Percentiles rank a stretch among this genome's conserved stretches.
phyloP scores from a whole-genome alignment of 2,113 vertebrate species.

The Callopanchax toddi region DNA sequence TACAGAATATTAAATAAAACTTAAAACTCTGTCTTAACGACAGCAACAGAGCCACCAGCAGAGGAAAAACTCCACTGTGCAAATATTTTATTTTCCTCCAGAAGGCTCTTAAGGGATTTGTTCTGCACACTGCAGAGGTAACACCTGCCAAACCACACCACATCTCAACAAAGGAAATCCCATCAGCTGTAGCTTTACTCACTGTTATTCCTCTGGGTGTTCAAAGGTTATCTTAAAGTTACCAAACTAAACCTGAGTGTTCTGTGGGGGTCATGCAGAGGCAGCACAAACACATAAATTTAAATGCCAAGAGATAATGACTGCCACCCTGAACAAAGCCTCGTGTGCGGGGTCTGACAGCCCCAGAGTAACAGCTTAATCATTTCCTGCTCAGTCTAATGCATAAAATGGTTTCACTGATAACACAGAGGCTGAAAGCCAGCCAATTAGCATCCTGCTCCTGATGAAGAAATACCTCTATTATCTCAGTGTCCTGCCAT shows the following conservation, averaged over 20 bases:
- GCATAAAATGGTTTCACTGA: slow-evolving; percentile 52
- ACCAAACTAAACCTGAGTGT: background rate
- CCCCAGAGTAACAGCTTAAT: slow-evolving; percentile 59
- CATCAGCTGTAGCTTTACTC: slow-evolving; percentile 11
- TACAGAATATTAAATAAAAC: slow-evolving; percentile 54
- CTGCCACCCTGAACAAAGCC: slow-evolving; percentile 38
- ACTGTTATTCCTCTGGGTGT: background rate
- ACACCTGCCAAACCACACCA: slow-evolving; percentile 30
- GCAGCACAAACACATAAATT: slow-evolving; percentile 17
- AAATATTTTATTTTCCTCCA: slow-evolving; percentile 54
- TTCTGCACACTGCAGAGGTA: slow-evolving; percentile 47
- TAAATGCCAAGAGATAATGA: slow-evolving; percentile 11
- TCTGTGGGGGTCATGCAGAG: background rate
- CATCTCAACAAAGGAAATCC: slow-evolving; percentile 5
- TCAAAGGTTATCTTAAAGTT: slow-evolving; percentile 22
- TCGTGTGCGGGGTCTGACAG: slow-evolving; percentile 16
- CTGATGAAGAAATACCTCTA: too few relatives aligned
- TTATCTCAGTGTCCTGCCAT: background rate
- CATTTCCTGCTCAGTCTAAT: slow-evolving; percentile 48
- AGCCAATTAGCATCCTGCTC: slow-evolving; percentile 50
- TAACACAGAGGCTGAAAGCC: slow-evolving; percentile 33
- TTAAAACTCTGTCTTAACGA: slow-evolving; percentile 53
- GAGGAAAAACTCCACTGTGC: slow-evolving; percentile 47
- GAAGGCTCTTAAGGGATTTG: slow-evolving; percentile 45
- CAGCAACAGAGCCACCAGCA: slow-evolving; percentile 45